Evolutionary conservation across 1,140 invertebrate species (phyloP).

Genomic region (Drosophila nebulosa): DNA sequence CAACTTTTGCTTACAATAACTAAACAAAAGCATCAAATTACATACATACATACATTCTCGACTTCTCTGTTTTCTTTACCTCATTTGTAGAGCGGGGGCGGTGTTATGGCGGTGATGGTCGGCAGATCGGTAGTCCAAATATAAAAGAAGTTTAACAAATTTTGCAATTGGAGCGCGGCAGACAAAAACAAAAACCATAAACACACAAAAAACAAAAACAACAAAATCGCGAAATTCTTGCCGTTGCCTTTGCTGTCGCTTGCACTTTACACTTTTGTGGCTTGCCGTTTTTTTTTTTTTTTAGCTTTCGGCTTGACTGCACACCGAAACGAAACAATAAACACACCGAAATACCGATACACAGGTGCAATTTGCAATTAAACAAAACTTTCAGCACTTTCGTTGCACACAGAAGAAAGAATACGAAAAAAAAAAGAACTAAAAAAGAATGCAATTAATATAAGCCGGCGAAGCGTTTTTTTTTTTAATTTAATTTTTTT

Average conservation of each 20-base stretch:
- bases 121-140: conserved; percentile 15
- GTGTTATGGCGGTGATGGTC: neutral
- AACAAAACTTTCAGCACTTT: conserved; percentile 31
- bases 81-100: conserved; percentile 68
- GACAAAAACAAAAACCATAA: conserved; percentile 28
- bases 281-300: conserved; percentile 36
- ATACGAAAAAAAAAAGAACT: conserved; percentile 11
- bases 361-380: conserved; percentile 48
- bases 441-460: neutral
- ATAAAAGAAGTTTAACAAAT: conserved; percentile 27
- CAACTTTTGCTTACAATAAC: conserved; percentile 29
- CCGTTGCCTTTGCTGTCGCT: conserved; percentile 27
- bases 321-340: neutral
- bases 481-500: neutral
- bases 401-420: conserved; percentile 1
- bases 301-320: conserved; percentile 37
- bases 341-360: neutral
- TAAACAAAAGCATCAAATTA: conserved; percentile 40
- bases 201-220: conserved; percentile 28
- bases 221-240: conserved; percentile 43
- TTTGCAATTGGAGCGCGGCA: conserved; percentile 50
- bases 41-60: conserved; percentile 2
- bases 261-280: conserved; percentile 77
- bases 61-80: conserved; percentile 41
- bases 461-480: conserved; percentile 6